phyloP scores from a whole-genome alignment of 2,797 vertebrate species.

The Botia almorhae region DNA sequence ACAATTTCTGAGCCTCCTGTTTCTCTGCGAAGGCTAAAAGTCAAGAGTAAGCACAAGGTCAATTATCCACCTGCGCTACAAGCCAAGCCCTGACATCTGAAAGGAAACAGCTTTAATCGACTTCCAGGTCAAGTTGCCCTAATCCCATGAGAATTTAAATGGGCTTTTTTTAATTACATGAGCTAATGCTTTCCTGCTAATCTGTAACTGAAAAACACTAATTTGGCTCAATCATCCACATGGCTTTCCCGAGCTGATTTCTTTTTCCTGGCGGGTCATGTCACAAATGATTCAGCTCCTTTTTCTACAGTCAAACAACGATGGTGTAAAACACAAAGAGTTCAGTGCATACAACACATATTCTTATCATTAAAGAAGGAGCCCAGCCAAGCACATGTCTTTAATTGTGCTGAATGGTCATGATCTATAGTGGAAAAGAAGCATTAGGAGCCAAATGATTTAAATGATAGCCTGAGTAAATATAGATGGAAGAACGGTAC shows the following conservation, averaged over 20 bases:
- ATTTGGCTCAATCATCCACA: slow-evolving; percentile 32
- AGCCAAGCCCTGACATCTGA: slow-evolving; percentile 43
- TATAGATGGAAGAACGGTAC: slow-evolving; percentile 34
- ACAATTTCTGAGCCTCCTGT: slow-evolving; percentile 30
- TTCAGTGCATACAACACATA: slow-evolving; percentile 47
- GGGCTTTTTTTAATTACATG: neutral
- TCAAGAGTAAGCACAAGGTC: slow-evolving; percentile 22
- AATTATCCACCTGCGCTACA: slow-evolving; percentile 48
- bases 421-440: slow-evolving; percentile 46
- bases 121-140: slow-evolving; percentile 45
- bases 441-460: slow-evolving; percentile 7
- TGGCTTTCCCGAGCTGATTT: slow-evolving; percentile 14
- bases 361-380: slow-evolving; percentile 41
- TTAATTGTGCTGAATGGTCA: slow-evolving; percentile 49
- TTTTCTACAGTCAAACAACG: slow-evolving; percentile 11
- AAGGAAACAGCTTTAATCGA: slow-evolving; percentile 46
- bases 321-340: slow-evolving; percentile 7
- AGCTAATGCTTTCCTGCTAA: slow-evolving; percentile 9
- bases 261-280: slow-evolving; percentile 21
- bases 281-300: slow-evolving; percentile 11
- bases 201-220: slow-evolving; percentile 21
- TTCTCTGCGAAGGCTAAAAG: slow-evolving; percentile 4
- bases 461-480: slow-evolving; percentile 35
- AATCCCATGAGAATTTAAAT: slow-evolving; percentile 27
- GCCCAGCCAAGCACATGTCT: slow-evolving; percentile 48